A percentile compares a stretch with the other conserved stretches of the same genome.
Conservation (phyloP, 2,797 vertebrate species). For the Eulemur rubriventer region DNA sequence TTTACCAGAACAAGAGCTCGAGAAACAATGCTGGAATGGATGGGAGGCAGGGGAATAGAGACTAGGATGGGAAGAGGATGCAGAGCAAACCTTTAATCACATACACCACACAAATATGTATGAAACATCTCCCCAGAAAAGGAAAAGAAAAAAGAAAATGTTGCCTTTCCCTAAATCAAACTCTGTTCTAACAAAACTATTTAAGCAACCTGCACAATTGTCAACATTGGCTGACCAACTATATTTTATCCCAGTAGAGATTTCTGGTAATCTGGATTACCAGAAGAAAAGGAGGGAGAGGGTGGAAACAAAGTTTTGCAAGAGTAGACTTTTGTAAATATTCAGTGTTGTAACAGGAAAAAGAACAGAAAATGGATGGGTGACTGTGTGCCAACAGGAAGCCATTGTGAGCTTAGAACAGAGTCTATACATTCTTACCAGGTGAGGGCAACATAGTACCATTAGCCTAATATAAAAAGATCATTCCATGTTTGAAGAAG, state of each 20-base stretch:
- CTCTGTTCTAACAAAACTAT: constrained; percentile 11
- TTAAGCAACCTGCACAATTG: neutral
- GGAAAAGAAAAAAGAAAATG: neutral
- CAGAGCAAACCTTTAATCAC: neutral
- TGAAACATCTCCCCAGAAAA: neutral
- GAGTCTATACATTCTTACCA: neutral
- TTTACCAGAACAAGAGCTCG: neutral
- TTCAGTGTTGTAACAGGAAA: constrained; percentile 54
- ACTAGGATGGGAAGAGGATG: neutral
- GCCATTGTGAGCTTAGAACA: neutral
- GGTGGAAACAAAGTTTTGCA: neutral
- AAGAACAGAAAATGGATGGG: constrained; percentile 8
- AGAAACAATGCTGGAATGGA: neutral
- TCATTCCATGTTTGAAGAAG: neutral
- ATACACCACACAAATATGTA: neutral
- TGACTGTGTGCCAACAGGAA: constrained; percentile 4
- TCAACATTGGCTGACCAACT: neutral
- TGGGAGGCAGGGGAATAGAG: neutral
- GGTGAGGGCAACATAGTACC: neutral
- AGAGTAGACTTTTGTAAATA: constrained; percentile 29
- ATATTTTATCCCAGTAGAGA: neutral
- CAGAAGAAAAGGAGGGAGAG: neutral
- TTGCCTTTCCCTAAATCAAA: neutral
- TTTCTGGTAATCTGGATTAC: constrained; percentile 35
- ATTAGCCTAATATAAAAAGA: neutral